Conservation (phyloP, 1,140 invertebrate genomes). For the Pissodes strobi region DNA sequence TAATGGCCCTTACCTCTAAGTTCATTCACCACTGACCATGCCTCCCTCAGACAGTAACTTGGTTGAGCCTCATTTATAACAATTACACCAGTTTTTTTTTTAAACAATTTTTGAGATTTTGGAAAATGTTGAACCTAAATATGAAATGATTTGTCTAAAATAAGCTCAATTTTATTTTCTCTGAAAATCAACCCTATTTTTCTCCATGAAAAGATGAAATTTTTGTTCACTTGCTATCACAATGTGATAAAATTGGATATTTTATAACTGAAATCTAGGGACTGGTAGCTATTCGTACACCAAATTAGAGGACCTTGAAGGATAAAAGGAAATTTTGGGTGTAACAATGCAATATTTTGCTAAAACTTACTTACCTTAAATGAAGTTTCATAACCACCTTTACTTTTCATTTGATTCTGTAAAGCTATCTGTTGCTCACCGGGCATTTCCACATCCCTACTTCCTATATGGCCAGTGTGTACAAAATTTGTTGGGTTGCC, state of each 20-base stretch:
- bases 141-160: too few species aligned
- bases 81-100: too few species aligned
- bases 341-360: background rate
- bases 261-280: background rate
- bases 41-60: too few species aligned
- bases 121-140: too few species aligned
- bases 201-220: background rate
- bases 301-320: background rate
- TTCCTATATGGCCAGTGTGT: slow-evolving; percentile 80
- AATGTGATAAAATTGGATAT: background rate
- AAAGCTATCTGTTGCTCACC: slow-evolving; percentile 66
- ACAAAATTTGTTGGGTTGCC: slow-evolving; percentile 80
- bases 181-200: background rate
- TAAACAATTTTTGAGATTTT: too few species aligned
- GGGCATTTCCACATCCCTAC: slow-evolving; percentile 70
- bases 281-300: background rate
- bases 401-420: slow-evolving; percentile 75
- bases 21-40: too few species aligned
- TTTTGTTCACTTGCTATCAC: background rate
- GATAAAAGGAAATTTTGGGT: background rate
- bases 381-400: slow-evolving; percentile 73
- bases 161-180: too few species aligned
- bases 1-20: too few species aligned
- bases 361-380: slow-evolving; percentile 48
- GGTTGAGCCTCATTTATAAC: too few species aligned